phyloP scores from a whole-genome alignment of 2,888 invertebrate species.

The Drosophila borborema region DNA sequence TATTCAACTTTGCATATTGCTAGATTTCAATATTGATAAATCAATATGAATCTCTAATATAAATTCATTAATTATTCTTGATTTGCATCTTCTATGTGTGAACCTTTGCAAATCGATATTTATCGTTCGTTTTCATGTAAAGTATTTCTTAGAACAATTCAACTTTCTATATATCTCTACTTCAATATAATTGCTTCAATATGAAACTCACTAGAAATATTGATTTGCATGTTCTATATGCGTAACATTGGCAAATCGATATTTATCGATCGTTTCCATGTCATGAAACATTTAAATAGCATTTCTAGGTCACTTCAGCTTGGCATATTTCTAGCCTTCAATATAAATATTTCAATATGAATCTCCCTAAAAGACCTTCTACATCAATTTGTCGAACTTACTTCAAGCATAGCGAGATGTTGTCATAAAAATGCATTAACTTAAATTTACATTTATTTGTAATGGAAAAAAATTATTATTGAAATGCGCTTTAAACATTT shows the following conservation, averaged over 20 bases:
- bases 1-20: too few relatives aligned
- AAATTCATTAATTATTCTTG: too few relatives aligned
- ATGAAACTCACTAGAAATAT: too few relatives aligned
- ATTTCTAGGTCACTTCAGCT: not conserved
- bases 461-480: not conserved
- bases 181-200: not conserved
- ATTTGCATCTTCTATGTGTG: not conserved
- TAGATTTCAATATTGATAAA: too few relatives aligned
- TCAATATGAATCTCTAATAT: too few relatives aligned
- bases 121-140: not conserved
- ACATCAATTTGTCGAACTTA: not conserved
- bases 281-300: not conserved
- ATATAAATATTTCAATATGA: not conserved
- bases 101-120: not conserved
- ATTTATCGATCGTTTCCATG: not conserved
- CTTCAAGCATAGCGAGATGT: not conserved
- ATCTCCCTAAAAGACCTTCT: not conserved
- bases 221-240: too few relatives aligned
- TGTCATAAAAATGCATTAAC: not conserved
- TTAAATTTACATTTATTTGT: not conserved
- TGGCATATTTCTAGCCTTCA: not conserved
- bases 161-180: too few relatives aligned
- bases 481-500: not conserved
- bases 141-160: too few relatives aligned
- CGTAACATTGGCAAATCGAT: not conserved